A percentile compares a stretch with the other conserved stretches of the same genome.
phyloP scores from a whole-genome alignment of 2,888 invertebrate genomes.

The Icerya purchasi region DNA sequence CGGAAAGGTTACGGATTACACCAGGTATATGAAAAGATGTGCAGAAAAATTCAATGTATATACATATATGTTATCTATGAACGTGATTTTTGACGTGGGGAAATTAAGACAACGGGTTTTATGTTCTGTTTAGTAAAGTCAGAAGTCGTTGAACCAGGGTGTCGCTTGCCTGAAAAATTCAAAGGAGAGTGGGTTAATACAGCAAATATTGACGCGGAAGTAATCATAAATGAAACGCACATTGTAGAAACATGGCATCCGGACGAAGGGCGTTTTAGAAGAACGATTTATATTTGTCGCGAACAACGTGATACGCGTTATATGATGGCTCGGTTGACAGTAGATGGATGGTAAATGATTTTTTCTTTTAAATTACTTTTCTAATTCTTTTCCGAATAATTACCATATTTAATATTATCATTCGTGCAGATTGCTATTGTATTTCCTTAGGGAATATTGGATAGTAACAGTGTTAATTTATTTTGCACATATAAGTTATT shows the following conservation, averaged over 20 bases:
- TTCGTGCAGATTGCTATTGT: constrained; percentile 47
- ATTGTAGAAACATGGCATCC: constrained; percentile 90
- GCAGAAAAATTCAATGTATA: too few species aligned
- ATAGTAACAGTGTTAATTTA: too few species aligned
- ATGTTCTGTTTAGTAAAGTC: constrained; percentile 35
- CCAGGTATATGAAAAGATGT: constrained; percentile 54
- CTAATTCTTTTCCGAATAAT: neutral
- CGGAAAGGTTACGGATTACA: constrained; percentile 64
- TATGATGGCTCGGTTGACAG: constrained; percentile 89
- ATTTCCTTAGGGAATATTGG: neutral
- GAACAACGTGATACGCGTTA: constrained; percentile 75
- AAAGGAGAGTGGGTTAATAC: constrained; percentile 92
- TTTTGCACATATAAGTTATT: too few species aligned
- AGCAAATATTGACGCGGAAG: constrained; percentile 86
- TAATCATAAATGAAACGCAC: constrained; percentile 83
- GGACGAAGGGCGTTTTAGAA: constrained; percentile 67
- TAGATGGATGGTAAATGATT: constrained; percentile 58
- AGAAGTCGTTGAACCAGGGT: constrained; percentile 74
- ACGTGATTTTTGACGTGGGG: too few species aligned
- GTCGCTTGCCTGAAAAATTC: constrained; percentile 80
- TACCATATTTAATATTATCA: constrained; percentile 14
- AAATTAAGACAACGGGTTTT: too few species aligned
- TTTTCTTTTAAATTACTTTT: neutral
- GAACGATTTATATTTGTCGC: constrained; percentile 81
- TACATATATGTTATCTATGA: too few species aligned